A percentile compares a stretch with the other conserved stretches of the same genome.
Conservation (phyloP, 1,140 invertebrate species). For the Zaprionus inermis region DNA sequence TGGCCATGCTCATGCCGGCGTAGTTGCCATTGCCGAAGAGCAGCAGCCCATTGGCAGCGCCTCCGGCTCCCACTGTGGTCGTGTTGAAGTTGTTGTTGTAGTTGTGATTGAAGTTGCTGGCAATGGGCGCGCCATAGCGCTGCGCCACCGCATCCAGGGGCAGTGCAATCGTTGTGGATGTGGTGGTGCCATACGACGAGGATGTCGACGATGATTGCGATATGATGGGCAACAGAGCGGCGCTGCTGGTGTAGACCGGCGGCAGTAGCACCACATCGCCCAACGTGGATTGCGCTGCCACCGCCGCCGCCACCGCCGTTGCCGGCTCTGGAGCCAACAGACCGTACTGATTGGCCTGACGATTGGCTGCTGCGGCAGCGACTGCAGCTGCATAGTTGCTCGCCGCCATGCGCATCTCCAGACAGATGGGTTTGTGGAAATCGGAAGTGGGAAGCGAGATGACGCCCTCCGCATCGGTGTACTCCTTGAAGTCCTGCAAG, state of each 20-base stretch:
- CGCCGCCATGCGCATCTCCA: slow-evolving; percentile 87
- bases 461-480: slow-evolving; percentile 93
- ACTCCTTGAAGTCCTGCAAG: slow-evolving; percentile 93
- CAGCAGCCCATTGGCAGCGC: slow-evolving; percentile 47
- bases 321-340: slow-evolving; percentile 49
- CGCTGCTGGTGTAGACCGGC: slow-evolving; percentile 47
- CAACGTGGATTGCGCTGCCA: slow-evolving; percentile 8
- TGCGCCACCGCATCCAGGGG: slow-evolving; percentile 72
- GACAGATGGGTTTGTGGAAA: slow-evolving; percentile 90
- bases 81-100: slow-evolving; percentile 85
- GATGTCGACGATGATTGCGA: slow-evolving; percentile 80
- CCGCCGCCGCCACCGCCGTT: slow-evolving; percentile 28
- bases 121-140: slow-evolving; percentile 58
- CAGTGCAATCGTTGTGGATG: slow-evolving; percentile 78
- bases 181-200: slow-evolving; percentile 81
- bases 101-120: slow-evolving; percentile 82
- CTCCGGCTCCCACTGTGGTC: slow-evolving; percentile 60
- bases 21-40: slow-evolving; percentile 71
- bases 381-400: slow-evolving; percentile 38
- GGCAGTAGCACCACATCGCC: slow-evolving; percentile 38
- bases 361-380: slow-evolving; percentile 57
- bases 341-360: slow-evolving; percentile 68
- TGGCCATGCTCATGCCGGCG: background rate
- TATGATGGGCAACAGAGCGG: slow-evolving; percentile 48
- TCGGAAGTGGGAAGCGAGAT: slow-evolving; percentile 93